A percentile compares a stretch with the other conserved stretches of the same genome.
phyloP scores from a whole-genome alignment of 53 echinoderm and acorn worm species.

The Apostichopus leukothele region DNA sequence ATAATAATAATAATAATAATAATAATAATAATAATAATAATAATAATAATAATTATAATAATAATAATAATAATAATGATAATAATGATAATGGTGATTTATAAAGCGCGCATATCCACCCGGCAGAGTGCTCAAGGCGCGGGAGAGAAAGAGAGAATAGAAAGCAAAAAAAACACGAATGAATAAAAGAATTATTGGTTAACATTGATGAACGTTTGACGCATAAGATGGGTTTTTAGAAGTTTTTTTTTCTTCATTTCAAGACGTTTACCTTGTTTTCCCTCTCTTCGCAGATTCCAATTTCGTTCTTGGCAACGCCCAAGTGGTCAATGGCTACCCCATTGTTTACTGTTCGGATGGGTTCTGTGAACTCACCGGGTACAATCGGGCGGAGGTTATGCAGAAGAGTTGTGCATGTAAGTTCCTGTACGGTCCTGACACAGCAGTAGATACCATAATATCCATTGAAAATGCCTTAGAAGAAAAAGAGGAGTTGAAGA shows the following conservation, averaged over 20 bases:
- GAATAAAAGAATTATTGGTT: too few relatives aligned
- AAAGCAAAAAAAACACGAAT: too few relatives aligned
- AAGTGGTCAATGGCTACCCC: conserved; percentile 82
- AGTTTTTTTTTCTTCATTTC: background rate
- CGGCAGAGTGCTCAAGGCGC: too few relatives aligned
- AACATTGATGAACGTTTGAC: too few relatives aligned
- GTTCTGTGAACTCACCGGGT: conserved; percentile 97
- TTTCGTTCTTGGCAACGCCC: conserved; percentile 98
- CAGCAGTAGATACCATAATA: conserved; percentile 74
- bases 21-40: too few relatives aligned
- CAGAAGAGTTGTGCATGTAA: conserved; percentile 98
- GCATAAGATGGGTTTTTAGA: too few relatives aligned
- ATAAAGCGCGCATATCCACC: too few relatives aligned
- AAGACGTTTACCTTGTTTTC: background rate
- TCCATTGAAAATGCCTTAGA: conserved; percentile 85
- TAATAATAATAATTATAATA: too few relatives aligned
- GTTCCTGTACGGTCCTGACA: conserved; percentile 91
- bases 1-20: too few relatives aligned
- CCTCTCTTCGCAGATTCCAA: conserved; percentile 76
- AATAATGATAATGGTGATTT: too few relatives aligned
- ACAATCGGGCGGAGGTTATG: conserved; percentile 88
- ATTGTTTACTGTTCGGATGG: conserved; percentile 99
- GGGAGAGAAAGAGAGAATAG: too few relatives aligned
- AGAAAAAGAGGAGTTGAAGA: conserved; percentile 84
- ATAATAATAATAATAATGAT: too few relatives aligned